These are phyloP conservation scores for Carcinoscorpius rotundicauda DNA, from an alignment of 1,140 invertebrate genomes.

Conservation along the genomic window DNA sequence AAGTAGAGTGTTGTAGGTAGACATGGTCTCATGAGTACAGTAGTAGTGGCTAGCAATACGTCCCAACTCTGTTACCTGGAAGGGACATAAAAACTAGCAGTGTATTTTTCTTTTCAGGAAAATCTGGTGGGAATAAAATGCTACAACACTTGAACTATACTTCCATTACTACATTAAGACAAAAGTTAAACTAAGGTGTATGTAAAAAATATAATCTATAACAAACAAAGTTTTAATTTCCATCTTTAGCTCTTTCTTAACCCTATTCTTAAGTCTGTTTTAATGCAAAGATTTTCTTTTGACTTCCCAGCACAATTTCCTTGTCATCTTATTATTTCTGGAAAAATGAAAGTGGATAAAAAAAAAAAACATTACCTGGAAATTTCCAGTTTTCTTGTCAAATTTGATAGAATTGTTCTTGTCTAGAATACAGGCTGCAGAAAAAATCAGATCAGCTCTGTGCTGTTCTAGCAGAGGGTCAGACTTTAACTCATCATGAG, in stretches of 20 bases:
- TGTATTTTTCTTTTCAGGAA: too few species aligned
- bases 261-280: conserved; percentile 2
- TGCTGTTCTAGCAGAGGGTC: conserved; percentile 78
- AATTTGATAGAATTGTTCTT: conserved; percentile 88
- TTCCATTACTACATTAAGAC: background rate
- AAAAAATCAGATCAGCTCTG: conserved; percentile 91
- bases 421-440: conserved; percentile 82
- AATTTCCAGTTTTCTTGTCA: conserved; percentile 86
- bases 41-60: conserved; percentile 98
- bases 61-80: conserved; percentile 72
- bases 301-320: background rate
- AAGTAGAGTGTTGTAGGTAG: conserved; percentile 89
- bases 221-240: too few species aligned
- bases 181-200: background rate
- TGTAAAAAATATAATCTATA: too few species aligned
- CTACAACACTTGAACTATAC: too few species aligned
- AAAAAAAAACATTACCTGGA: conserved; percentile 45
- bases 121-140: too few species aligned
- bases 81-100: background rate
- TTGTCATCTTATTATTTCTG: background rate
- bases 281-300: background rate
- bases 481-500: conserved; percentile 57
- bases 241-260: background rate
- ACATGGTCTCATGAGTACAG: conserved; percentile 92
- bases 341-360: too few species aligned